phyloP scores from a whole-genome alignment of 2,113 vertebrate genomes.

The Macrotus californicus region DNA sequence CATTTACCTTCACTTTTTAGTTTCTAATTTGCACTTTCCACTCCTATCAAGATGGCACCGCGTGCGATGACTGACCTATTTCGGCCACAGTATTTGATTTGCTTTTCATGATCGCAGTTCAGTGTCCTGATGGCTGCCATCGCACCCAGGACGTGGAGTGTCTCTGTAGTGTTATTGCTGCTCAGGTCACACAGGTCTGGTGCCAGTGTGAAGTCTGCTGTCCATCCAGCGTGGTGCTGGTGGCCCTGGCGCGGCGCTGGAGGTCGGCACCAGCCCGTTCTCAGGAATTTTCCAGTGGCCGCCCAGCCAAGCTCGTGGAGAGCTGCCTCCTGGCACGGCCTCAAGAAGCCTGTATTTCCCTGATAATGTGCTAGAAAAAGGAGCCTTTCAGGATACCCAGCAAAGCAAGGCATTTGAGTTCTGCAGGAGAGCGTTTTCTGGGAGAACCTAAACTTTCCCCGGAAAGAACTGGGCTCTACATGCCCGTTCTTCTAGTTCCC shows the following conservation, averaged over 20 bases:
- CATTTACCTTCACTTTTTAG: slow-evolving; percentile 49
- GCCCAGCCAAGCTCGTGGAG: not conserved
- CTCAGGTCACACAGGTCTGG: slow-evolving; percentile 71
- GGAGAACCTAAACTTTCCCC: not conserved
- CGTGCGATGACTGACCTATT: slow-evolving; percentile 74
- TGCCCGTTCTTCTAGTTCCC: not conserved
- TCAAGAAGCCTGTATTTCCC: not conserved
- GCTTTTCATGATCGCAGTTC: slow-evolving; percentile 82
- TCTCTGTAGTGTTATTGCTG: slow-evolving; percentile 74
- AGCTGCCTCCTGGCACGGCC: not conserved
- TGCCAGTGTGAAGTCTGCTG: slow-evolving; percentile 52
- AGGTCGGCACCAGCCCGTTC: not conserved
- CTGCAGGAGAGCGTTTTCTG: not conserved
- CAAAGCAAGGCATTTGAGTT: not conserved
- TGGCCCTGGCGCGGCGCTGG: not conserved
- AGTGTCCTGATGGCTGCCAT: slow-evolving; percentile 69
- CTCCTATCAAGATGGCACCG: slow-evolving; percentile 60
- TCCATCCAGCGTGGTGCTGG: slow-evolving; percentile 57
- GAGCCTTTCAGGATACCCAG: not conserved
- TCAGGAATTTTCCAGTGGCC: not conserved
- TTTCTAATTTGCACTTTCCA: slow-evolving; percentile 41
- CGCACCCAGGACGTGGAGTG: slow-evolving; percentile 68
- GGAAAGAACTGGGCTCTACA: not conserved
- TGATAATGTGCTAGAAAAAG: not conserved
- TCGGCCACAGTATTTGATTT: slow-evolving; percentile 75